Percentiles rank a stretch among this genome's conserved stretches.
Evolutionary conservation across 2,888 invertebrate species (phyloP).

Genomic region (Diplolepis rosae): DNA sequence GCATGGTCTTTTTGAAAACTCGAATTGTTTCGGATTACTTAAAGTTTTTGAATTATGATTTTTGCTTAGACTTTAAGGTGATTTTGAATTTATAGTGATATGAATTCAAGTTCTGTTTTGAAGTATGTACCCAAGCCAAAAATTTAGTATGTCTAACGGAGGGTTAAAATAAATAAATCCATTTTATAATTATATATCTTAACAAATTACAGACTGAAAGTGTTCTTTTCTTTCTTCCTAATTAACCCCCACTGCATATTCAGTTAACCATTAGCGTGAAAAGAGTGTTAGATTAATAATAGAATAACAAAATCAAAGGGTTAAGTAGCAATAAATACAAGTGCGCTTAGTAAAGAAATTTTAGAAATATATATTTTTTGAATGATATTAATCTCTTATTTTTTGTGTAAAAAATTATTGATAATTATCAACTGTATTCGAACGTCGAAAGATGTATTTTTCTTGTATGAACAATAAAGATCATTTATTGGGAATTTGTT

Average conservation of each 20-base stretch:
- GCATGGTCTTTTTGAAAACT: too few relatives aligned
- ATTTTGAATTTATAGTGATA: too few relatives aligned
- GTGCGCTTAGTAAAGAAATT: background rate
- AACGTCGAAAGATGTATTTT: conserved; percentile 53
- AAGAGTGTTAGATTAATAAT: too few relatives aligned
- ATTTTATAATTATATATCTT: background rate
- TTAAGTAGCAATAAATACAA: background rate
- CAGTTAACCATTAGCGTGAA: too few relatives aligned
- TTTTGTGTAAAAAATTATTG: background rate
- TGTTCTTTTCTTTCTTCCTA: background rate
- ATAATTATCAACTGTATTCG: conserved; percentile 17
- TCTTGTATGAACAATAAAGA: conserved; percentile 74
- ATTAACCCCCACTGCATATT: too few relatives aligned
- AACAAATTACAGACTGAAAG: background rate
- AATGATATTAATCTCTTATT: background rate
- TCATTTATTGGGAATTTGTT: conserved; percentile 67
- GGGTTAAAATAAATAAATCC: background rate
- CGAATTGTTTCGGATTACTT: too few relatives aligned
- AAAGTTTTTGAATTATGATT: too few relatives aligned
- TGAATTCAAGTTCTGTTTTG: too few relatives aligned
- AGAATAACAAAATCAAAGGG: too few relatives aligned
- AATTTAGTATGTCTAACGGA: too few relatives aligned
- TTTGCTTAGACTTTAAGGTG: too few relatives aligned
- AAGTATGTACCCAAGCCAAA: too few relatives aligned
- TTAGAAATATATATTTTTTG: conserved; percentile 27